Conservation (phyloP, 2,797 vertebrate genomes). For the Thripadectes ignobilis region DNA sequence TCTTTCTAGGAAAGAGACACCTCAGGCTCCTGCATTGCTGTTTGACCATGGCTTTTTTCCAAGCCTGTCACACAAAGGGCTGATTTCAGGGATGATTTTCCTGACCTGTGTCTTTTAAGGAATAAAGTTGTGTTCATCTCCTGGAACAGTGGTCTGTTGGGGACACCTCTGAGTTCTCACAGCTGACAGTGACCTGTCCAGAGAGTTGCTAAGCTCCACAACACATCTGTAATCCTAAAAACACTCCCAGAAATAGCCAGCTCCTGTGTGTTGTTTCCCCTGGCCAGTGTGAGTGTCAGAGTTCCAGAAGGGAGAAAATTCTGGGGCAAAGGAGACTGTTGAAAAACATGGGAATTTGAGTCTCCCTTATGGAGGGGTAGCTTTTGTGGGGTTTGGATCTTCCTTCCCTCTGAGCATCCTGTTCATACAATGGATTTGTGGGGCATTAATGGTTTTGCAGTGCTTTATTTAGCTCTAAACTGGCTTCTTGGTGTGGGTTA, state of each 20-base stretch:
- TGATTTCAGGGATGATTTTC: neutral
- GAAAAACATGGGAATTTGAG: neutral
- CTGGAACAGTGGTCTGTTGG: rapidly evolving
- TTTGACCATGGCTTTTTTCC: neutral
- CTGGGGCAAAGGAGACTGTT: neutral
- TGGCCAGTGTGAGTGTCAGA: rapidly evolving
- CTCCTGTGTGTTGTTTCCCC: neutral
- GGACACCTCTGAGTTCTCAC: neutral
- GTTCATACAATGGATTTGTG: neutral
- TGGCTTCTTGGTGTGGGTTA: neutral
- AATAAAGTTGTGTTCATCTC: neutral
- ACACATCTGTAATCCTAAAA: neutral
- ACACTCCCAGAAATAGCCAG: rapidly evolving
- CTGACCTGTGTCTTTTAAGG: neutral
- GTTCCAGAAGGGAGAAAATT: neutral
- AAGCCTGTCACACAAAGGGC: neutral
- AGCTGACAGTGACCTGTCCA: neutral
- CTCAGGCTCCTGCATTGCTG: neutral
- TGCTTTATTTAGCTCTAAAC: neutral
- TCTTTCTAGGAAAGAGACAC: neutral
- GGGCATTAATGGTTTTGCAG: neutral
- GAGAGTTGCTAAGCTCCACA: neutral
- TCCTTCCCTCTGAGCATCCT: neutral
- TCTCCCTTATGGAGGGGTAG: neutral
- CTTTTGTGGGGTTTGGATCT: neutral